phyloP scores from a whole-genome alignment of 2,888 invertebrate species.

The Drosophila histrio region DNA sequence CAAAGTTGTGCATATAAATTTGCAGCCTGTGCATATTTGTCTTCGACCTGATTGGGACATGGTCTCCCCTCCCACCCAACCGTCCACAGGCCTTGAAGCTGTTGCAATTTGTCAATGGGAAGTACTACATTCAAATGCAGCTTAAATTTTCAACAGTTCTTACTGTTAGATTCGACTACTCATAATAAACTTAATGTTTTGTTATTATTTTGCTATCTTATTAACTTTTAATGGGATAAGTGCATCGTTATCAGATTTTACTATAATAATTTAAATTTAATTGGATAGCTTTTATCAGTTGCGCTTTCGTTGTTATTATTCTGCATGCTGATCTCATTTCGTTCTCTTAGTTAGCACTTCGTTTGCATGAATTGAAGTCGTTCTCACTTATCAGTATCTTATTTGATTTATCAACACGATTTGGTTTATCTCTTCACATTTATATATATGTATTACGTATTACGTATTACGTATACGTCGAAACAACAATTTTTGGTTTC shows the following conservation, averaged over 20 bases:
- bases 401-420: constrained; percentile 40
- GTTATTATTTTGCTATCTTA: background rate
- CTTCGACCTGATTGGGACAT: constrained; percentile 54
- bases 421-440: constrained; percentile 37
- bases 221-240: background rate
- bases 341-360: constrained; percentile 34
- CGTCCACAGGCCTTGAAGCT: background rate
- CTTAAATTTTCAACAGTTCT: constrained; percentile 10
- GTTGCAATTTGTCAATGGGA: constrained; percentile 35
- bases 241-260: background rate
- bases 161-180: background rate
- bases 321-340: constrained; percentile 8
- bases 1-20: constrained; percentile 68
- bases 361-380: constrained; percentile 30
- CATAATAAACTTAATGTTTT: background rate
- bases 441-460: constrained; percentile 6
- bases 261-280: background rate
- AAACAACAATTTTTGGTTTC: constrained; percentile 50
- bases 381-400: constrained; percentile 38
- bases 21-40: constrained; percentile 64
- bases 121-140: background rate
- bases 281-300: background rate
- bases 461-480: constrained; percentile 4
- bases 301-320: background rate
- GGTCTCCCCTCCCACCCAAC: background rate